Evolutionary conservation across 2,113 vertebrate genomes (phyloP), one percentile per base, ranked within the genome.

Genomic region (Corythoichthys haematopterus): DNA sequence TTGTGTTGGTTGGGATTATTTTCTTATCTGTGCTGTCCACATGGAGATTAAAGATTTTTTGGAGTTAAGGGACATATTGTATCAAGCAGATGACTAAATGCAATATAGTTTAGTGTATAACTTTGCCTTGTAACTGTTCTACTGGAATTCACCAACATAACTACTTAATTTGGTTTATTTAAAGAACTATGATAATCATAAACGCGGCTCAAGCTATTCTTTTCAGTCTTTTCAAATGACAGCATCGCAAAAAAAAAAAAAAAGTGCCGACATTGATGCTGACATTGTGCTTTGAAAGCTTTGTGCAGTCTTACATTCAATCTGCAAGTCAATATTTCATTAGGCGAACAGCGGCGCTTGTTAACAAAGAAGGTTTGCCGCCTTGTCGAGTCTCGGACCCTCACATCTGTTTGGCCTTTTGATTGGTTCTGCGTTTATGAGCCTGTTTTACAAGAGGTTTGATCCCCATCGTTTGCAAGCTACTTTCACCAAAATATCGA

Each of bases 321-420:
- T 88, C 90, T 87, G 73, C 81, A 88, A 89, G 88, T 90, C 87
- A 89, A 91, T 92, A 90, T 90, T 91, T 91, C 75, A 92, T 91
- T 88, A 90, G 78, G 78, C 83, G 81, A 68, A 90, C 79, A 75
- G 70, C 79, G 74, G 79, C 74, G 76, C 77, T 80, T 58, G 76
- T 79, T 85, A 86, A 87, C 81, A 79, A 79, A 74, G 79, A 75
- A 70, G 69, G 48, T 82, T 74, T 78, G 77, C 78, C 20, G 51
- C n/a, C 77, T 82, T 9, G 56, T 4, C 36, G 36, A 13, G 33
- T 37, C 13, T 16, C 13, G 6, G 35, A 11, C 56, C 6, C 3
- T 36, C 55, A 4, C 33, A 35, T 37, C 56, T 37, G 6, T 16
- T 37, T 9, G n/a, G n/a, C 68, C 68, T 52, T 68, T 46, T 76